Evolutionary conservation across 92 coral and sea anemone species (phyloP), one percentile per base, ranked within the genome.

Genomic region (Pocillopora meandrina): DNA sequence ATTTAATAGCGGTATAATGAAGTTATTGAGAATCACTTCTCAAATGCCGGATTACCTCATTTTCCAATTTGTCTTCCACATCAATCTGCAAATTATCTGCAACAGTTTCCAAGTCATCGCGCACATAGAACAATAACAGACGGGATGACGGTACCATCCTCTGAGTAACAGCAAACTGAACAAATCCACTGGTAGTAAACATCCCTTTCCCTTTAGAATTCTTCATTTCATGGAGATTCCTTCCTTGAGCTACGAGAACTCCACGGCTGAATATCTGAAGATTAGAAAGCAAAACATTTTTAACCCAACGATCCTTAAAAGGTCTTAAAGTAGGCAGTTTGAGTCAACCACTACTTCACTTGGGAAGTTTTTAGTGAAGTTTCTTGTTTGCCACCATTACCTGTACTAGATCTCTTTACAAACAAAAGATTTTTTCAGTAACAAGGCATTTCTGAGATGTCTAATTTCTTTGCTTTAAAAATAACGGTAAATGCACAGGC

Each of bases 61-160:
- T 95, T 79, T 94, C 95, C 70, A 95, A 88, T 56, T 83, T 90
- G 86, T 90, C 98, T 20, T 94, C 98, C 3, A 92, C 78, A 64
- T 95, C 98, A 9, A 90, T 47, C 80, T 70, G 52, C 86, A 92
- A 80, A 82, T 89, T 94, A 65, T 94, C 98, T 4, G 95, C 98
- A 42, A 95, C 96, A n/a, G 93, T 92, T 73, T 95, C 98, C 4
- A 65, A 78, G 74, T 93, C 98, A 19, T 88, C 66, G 26, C 95
- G 86, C 52, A 95, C 89, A 78, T 94, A 86, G 79, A 87, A 95
- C 61, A 92, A 87, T 18, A 95, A 82, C 55, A 95, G 61, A 33
- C 95, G 90, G 69, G 95, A 90, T 14, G 93, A 90, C 1, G 98
- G 98, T 13, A 95, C 97, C 98, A 95, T 95, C 42, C 60, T 77